phyloP scores from a whole-genome alignment of 2,113 vertebrate species.

The Nibea albiflora region DNA sequence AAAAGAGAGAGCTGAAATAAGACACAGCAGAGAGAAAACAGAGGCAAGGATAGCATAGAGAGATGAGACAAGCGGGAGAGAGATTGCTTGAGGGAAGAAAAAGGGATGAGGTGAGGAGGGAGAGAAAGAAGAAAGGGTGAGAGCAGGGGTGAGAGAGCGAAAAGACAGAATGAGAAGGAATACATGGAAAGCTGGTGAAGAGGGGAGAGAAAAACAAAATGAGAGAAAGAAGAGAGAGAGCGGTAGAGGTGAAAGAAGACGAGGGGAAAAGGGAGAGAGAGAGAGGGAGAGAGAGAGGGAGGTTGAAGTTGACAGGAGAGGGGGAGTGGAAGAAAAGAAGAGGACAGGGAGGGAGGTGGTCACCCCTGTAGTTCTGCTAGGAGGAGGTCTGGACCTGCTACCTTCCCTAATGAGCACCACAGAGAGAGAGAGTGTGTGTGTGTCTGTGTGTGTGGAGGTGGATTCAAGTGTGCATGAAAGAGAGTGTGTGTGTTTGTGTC shows the following conservation, averaged over 20 bases:
- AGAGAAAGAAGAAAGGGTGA: background rate
- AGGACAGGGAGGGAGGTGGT: slow-evolving; percentile 22
- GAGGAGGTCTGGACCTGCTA: slow-evolving; percentile 62
- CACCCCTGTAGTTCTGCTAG: slow-evolving; percentile 58
- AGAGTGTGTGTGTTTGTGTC: slow-evolving; percentile 14
- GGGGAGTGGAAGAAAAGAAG: background rate
- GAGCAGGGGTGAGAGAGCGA: background rate
- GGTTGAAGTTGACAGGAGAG: slow-evolving; percentile 15
- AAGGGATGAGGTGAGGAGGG: background rate
- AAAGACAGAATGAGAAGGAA: background rate
- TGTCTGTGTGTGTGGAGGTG: slow-evolving; percentile 36
- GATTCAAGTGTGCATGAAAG: slow-evolving; percentile 12
- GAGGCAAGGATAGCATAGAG: background rate
- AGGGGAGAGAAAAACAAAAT: background rate
- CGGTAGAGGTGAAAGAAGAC: slow-evolving; percentile 1
- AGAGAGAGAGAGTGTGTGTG: slow-evolving; percentile 56
- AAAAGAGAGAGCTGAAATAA: background rate
- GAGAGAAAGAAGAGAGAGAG: background rate
- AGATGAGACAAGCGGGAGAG: background rate
- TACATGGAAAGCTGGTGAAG: background rate
- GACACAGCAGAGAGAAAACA: background rate
- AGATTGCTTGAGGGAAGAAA: slow-evolving; percentile 1
- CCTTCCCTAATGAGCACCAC: slow-evolving; percentile 66
- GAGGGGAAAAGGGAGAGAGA: background rate
- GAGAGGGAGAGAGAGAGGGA: too few species aligned